Evolutionary conservation across 2,888 invertebrate genomes (phyloP).

Genomic region (Plagiodera versicolora): DNA sequence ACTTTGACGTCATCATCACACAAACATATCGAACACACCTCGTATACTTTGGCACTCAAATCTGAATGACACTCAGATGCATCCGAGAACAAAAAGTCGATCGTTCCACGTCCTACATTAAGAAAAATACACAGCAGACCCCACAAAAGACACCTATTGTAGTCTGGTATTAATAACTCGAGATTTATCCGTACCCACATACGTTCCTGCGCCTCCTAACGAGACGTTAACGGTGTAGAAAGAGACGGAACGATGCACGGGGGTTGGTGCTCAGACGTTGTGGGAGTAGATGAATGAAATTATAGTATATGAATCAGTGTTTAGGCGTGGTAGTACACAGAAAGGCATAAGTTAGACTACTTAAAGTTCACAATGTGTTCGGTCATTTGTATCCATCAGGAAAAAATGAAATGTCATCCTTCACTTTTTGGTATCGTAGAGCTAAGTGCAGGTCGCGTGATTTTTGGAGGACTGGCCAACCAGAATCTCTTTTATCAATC

Average conservation of each 20-base stretch:
- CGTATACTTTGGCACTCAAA: constrained; percentile 2
- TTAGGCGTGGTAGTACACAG: constrained; percentile 35
- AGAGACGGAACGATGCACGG: constrained; percentile 27
- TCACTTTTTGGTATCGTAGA: constrained; percentile 14
- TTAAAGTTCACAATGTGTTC: constrained; percentile 26
- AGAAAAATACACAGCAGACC: constrained; percentile 44
- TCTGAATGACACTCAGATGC: constrained; percentile 27
- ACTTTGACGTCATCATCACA: not conserved
- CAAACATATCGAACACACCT: constrained; percentile 1
- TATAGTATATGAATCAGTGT: constrained; percentile 36
- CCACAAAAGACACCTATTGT: constrained; percentile 46
- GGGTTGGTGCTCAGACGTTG: constrained; percentile 35
- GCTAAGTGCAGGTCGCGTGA: not conserved
- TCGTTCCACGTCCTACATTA: constrained; percentile 33
- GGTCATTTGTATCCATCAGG: constrained; percentile 25
- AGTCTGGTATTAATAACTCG: constrained; percentile 47
- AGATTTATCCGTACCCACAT: constrained; percentile 32
- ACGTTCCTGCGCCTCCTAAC: constrained; percentile 18
- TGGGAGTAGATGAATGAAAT: constrained; percentile 38
- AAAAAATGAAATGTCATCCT: constrained; percentile 13
- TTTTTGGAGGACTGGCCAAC: not conserved
- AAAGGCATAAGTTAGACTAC: constrained; percentile 31
- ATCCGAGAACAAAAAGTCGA: constrained; percentile 28
- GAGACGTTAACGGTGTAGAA: constrained; percentile 18
- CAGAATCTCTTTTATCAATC: not conserved